Conservation (phyloP, 2,888 invertebrate species). For the Parapristionchus giblindavisi region DNA sequence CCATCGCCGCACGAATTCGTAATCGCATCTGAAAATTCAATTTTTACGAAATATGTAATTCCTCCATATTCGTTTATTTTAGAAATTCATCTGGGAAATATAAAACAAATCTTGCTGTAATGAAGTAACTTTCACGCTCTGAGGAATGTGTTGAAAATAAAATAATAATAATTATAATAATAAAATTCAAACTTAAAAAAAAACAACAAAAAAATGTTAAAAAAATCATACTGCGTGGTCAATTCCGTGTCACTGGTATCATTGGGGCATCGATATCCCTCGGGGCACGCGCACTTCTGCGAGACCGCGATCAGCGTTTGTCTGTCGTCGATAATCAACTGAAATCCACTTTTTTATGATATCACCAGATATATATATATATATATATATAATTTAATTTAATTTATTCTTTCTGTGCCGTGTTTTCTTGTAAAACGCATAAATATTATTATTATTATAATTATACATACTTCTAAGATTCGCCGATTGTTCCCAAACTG, state of each 20-base stretch:
- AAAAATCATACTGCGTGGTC: constrained; percentile 24
- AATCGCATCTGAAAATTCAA: constrained; percentile 29
- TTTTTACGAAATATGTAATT: background rate
- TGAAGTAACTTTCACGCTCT: background rate
- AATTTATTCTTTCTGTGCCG: no score
- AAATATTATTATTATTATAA: no score
- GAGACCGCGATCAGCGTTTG: constrained; percentile 32
- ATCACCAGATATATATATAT: background rate
- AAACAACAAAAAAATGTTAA: background rate
- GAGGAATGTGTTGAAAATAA: background rate
- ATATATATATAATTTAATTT: no score
- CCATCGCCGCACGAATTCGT: constrained; percentile 20
- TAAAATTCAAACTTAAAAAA: background rate
- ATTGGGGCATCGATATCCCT: constrained; percentile 25
- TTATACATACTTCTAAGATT: no score
- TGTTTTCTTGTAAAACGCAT: no score
- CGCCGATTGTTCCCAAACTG: no score
- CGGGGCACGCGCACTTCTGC: constrained; percentile 29
- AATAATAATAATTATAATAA: background rate
- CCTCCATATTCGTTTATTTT: background rate
- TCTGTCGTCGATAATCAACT: constrained; percentile 33
- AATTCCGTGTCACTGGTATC: constrained; percentile 31
- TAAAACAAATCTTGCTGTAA: no score
- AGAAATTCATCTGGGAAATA: no score
- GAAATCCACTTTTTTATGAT: background rate